Conservation (phyloP, 2,888 invertebrate species). For the Euclidia mi region DNA sequence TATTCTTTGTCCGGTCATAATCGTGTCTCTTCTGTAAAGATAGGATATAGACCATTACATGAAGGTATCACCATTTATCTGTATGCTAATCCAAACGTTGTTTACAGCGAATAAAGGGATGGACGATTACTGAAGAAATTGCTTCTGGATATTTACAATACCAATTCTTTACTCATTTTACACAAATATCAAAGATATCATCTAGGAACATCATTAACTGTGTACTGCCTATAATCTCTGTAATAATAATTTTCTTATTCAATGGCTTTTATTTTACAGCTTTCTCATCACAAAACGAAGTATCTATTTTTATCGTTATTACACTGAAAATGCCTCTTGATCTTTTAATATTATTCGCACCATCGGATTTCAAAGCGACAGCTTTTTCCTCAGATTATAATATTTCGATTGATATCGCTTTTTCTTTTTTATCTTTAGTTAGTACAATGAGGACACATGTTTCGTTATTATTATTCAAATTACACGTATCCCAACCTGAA, state of each 20-base stretch:
- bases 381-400: neutral
- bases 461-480: conserved; percentile 38
- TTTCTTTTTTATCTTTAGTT: conserved; percentile 2
- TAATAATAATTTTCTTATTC: conserved; percentile 1
- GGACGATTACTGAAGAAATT: too few relatives aligned
- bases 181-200: too few relatives aligned
- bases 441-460: conserved; percentile 12
- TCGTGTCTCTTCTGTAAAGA: too few relatives aligned
- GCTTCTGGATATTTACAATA: too few relatives aligned
- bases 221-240: neutral
- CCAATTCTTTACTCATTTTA: too few relatives aligned
- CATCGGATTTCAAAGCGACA: neutral
- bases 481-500: conserved; percentile 7
- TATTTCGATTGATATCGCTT: conserved; percentile 1
- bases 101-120: too few relatives aligned
- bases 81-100: too few relatives aligned
- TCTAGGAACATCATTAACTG: neutral
- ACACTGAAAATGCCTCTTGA: neutral
- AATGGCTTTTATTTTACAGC: neutral
- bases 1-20: too few relatives aligned
- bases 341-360: neutral
- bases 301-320: conserved; percentile 7
- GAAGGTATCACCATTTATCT: too few relatives aligned
- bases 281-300: conserved; percentile 2
- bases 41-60: too few relatives aligned